A percentile compares a stretch with the other conserved stretches of the same genome.
Evolutionary conservation across 2,797 vertebrate species (phyloP).

Genomic region (Prunella strophiata): DNA sequence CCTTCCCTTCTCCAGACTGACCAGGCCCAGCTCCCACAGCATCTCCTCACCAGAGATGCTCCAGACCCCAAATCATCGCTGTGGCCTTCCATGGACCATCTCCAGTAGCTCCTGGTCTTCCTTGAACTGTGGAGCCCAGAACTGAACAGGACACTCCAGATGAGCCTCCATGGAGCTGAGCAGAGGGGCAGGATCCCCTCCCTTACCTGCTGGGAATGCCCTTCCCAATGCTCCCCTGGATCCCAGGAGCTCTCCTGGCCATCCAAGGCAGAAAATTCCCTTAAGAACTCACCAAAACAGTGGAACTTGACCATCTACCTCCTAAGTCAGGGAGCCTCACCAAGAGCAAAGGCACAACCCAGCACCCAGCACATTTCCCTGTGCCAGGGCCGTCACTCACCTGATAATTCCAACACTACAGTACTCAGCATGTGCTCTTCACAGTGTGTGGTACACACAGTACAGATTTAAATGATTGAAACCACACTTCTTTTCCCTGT

Average conservation of each 20-base stretch:
- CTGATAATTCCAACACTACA: constrained; percentile 5
- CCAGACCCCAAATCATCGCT: background rate
- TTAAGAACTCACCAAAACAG: background rate
- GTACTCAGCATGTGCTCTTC: background rate
- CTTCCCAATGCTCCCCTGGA: too few relatives aligned
- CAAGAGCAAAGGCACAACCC: background rate
- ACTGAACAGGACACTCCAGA: background rate
- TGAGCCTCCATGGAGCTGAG: background rate
- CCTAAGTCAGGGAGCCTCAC: too few relatives aligned
- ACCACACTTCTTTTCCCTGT: constrained; percentile 23
- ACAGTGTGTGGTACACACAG: constrained; percentile 47
- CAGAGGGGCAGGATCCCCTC: background rate
- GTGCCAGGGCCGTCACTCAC: background rate
- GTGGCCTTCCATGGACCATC: background rate
- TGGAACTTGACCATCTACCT: background rate
- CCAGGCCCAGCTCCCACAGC: too few relatives aligned
- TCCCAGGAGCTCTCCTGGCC: too few relatives aligned
- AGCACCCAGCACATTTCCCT: background rate
- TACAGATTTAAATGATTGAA: constrained; percentile 12
- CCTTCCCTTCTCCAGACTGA: too few relatives aligned
- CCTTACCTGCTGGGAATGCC: too few relatives aligned
- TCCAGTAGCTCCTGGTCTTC: background rate
- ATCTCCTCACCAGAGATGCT: too few relatives aligned
- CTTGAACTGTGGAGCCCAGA: background rate
- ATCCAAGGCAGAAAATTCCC: background rate